These are phyloP conservation scores for Scytalopus superciliaris DNA, from an alignment of 2,113 vertebrate genomes.

Conservation along the genomic window DNA sequence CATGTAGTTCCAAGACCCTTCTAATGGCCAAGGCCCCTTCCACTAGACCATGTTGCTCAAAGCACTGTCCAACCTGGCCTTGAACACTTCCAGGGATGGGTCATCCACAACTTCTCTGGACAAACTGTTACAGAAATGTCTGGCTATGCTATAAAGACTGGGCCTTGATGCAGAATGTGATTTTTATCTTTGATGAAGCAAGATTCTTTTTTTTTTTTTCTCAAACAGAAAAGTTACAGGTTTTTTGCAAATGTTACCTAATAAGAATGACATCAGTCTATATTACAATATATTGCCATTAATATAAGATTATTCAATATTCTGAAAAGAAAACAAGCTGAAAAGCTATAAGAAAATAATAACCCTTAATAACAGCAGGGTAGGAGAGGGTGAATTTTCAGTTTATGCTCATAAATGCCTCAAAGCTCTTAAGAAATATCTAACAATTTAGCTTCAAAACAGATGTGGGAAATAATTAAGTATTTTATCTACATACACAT, in stretches of 20 bases:
- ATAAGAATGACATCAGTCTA: neutral
- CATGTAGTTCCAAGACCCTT: neutral
- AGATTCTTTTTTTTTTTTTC: neutral
- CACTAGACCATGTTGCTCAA: no score
- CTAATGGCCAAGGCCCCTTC: neutral
- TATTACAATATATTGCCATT: neutral
- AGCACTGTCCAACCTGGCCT: neutral
- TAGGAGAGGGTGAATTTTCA: neutral
- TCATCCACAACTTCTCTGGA: neutral
- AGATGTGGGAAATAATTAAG: neutral
- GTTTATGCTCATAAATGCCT: neutral
- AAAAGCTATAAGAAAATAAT: conserved; percentile 7
- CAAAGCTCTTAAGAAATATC: conserved; percentile 6
- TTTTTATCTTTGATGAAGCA: neutral
- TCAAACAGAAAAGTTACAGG: neutral
- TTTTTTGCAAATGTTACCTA: neutral
- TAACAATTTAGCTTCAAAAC: neutral
- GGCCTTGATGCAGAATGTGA: neutral
- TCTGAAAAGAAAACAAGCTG: neutral
- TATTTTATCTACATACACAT: neutral
- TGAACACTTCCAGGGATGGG: neutral
- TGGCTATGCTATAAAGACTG: neutral
- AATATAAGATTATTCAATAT: neutral
- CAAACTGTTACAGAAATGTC: neutral
- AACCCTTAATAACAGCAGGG: neutral